phyloP scores from a whole-genome alignment of 2,113 vertebrate genomes.

The Myotis davidii region DNA sequence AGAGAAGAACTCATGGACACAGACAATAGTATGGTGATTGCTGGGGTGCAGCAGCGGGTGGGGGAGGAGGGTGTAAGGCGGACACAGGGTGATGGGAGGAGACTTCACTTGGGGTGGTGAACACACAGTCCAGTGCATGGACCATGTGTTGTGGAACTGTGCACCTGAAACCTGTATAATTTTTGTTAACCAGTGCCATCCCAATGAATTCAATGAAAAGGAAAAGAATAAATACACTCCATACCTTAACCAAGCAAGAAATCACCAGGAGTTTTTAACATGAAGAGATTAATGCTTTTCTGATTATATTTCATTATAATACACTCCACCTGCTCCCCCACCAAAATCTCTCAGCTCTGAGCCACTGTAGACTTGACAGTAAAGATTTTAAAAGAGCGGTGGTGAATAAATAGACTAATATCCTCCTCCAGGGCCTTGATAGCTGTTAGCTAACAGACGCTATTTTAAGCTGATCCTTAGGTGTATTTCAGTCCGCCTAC shows the following conservation, averaged over 20 bases:
- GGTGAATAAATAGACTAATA: not conserved
- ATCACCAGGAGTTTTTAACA: not conserved
- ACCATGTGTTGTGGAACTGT: not conserved
- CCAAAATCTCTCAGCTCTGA: not conserved
- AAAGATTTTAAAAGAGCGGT: not conserved
- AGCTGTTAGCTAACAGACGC: not conserved
- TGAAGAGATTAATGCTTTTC: not conserved
- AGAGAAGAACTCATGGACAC: not conserved
- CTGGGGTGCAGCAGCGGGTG: not conserved
- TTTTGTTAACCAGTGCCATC: not conserved
- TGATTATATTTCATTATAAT: not conserved
- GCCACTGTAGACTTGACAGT: not conserved
- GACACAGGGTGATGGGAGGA: not conserved
- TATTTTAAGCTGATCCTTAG: constrained; percentile 17
- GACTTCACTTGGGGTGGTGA: not conserved
- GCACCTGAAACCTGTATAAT: not conserved
- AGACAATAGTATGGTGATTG: not conserved
- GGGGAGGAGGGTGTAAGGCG: not conserved
- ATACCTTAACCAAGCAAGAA: not conserved
- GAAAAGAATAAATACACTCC: not conserved
- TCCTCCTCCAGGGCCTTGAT: not conserved
- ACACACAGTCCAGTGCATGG: not conserved
- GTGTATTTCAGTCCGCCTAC: not conserved
- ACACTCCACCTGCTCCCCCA: not conserved
- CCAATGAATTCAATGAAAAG: not conserved